Evolutionary conservation across 1,140 invertebrate genomes (phyloP).

Genomic region (Drosophila ercepeae): DNA sequence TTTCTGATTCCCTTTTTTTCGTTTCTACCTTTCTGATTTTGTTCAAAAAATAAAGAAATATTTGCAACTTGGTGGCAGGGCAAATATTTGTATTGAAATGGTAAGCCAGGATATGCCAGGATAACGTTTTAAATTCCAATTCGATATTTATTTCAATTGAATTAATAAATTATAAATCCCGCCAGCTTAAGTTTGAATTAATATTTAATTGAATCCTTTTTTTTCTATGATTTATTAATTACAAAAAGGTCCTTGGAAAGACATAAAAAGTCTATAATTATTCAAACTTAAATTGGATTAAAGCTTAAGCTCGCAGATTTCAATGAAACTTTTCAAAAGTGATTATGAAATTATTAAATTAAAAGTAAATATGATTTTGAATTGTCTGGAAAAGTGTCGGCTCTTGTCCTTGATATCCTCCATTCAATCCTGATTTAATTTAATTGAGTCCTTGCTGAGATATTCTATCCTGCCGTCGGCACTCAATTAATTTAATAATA

Average conservation of each 20-base stretch:
- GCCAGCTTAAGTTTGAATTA: background rate
- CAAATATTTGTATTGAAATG: constrained; percentile 23
- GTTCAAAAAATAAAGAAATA: constrained; percentile 3
- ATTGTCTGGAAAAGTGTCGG: background rate
- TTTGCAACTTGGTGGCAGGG: constrained; percentile 16
- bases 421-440: background rate
- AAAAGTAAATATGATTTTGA: no score
- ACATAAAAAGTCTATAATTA: no score
- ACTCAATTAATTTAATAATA: constrained; percentile 3
- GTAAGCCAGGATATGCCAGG: background rate
- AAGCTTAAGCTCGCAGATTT: no score
- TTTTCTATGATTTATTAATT: no score
- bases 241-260: no score
- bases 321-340: no score
- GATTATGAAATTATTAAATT: no score
- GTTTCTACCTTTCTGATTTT: background rate
- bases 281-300: no score
- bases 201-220: background rate
- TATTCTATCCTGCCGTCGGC: background rate
- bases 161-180: background rate
- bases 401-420: background rate
- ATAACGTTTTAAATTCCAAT: constrained; percentile 3
- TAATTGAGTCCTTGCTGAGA: background rate
- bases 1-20: constrained; percentile 11
- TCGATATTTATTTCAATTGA: background rate